Conservation (phyloP, 1,140 invertebrate species). For the Leguminivora glycinivorella region DNA sequence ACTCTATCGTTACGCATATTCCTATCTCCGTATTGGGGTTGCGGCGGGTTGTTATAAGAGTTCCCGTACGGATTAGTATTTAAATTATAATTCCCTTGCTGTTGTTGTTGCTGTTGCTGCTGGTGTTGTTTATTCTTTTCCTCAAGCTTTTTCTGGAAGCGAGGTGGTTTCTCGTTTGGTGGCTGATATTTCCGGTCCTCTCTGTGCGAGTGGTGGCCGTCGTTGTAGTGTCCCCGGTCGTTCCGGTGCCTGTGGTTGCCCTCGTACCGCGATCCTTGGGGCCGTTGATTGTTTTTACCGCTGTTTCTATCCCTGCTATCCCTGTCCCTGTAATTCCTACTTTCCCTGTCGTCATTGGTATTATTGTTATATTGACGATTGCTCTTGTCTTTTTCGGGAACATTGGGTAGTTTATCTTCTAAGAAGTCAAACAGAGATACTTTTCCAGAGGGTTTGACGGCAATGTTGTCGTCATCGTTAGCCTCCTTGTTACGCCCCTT, state of each 20-base stretch:
- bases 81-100: slow-evolving; percentile 47
- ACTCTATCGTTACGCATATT: slow-evolving; percentile 43
- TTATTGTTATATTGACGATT: slow-evolving; percentile 52
- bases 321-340: slow-evolving; percentile 43
- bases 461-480: slow-evolving; percentile 81
- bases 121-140: slow-evolving; percentile 73
- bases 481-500: slow-evolving; percentile 77
- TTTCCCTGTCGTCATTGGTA: slow-evolving; percentile 53
- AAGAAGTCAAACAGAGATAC: slow-evolving; percentile 93
- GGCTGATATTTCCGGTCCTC: slow-evolving; percentile 71
- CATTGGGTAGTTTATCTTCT: slow-evolving; percentile 88
- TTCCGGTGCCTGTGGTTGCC: slow-evolving; percentile 55
- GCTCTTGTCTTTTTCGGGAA: slow-evolving; percentile 72
- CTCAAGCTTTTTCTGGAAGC: slow-evolving; percentile 77
- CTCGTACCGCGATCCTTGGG: slow-evolving; percentile 61
- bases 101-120: slow-evolving; percentile 49
- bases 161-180: slow-evolving; percentile 73
- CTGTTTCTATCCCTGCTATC: slow-evolving; percentile 43
- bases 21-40: slow-evolving; percentile 53
- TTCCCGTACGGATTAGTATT: slow-evolving; percentile 59
- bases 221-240: slow-evolving; percentile 51
- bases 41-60: slow-evolving; percentile 54
- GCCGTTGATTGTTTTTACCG: slow-evolving; percentile 57
- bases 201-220: slow-evolving; percentile 44
- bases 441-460: slow-evolving; percentile 88